Conservation (phyloP, 30 jellyfish, hydroid and myxozoan genomes). For the Catostylus mosaicus region DNA sequence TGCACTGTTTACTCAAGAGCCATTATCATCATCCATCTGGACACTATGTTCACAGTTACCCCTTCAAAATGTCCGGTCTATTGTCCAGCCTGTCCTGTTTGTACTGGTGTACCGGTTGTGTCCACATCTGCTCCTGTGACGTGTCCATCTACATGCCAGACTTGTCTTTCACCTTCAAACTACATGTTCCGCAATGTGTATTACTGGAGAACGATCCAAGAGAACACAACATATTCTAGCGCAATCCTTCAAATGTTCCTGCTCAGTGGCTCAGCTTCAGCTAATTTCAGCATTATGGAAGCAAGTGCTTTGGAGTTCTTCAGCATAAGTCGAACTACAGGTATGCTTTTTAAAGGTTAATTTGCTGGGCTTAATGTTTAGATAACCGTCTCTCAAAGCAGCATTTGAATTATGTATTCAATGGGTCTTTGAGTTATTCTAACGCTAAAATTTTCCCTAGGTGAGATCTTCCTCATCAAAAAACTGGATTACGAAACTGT, state of each 20-base stretch:
- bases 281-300: constrained; percentile 64
- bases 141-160: constrained; percentile 45
- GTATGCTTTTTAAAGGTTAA: background rate
- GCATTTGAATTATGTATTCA: background rate
- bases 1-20: constrained; percentile 66
- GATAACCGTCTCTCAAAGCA: no score
- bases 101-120: constrained; percentile 51
- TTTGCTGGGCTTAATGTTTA: background rate
- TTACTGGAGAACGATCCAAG: constrained; percentile 40
- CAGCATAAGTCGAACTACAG: constrained; percentile 75
- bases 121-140: constrained; percentile 36
- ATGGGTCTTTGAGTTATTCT: background rate
- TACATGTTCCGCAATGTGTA: constrained; percentile 63
- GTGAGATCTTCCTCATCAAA: constrained; percentile 49
- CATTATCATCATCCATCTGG: constrained; percentile 44
- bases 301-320: constrained; percentile 57
- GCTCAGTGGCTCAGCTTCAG: constrained; percentile 65
- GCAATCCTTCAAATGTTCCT: constrained; percentile 45
- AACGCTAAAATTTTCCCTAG: constrained; percentile 10
- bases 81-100: constrained; percentile 61
- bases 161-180: constrained; percentile 54
- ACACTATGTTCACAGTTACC: constrained; percentile 71
- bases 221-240: constrained; percentile 46
- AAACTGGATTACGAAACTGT: constrained; percentile 71
- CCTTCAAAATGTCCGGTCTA: constrained; percentile 62